Base-by-base conservation (phyloP, 1,140 invertebrate species). In the Dufourea novaeangliae region DNA sequence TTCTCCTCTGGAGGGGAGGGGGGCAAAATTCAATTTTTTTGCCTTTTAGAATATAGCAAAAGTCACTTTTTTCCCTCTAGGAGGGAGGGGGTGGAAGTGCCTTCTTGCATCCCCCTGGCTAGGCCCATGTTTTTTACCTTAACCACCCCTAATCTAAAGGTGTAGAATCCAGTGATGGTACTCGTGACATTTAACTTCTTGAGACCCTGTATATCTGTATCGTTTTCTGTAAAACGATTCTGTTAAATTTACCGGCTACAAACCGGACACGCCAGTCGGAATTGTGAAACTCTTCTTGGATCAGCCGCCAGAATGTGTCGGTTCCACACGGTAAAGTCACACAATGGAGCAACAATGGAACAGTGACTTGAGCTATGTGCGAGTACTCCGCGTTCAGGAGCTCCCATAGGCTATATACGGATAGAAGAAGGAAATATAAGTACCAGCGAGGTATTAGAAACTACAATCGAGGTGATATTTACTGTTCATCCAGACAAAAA, bases 271-370 rank as follows among this genome's bases (percentile, higher is more conserved):
- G 95, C 97, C 98, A 98, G 90, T 99, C 97, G 17, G 94, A 93
- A 86, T 95, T 96, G 83, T 98, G 97, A 93, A 99, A 99, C 88
- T 98, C 97, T 85, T 97, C 95, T 88, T 99, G 97, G 62, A 99
- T 95, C 20, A 98, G 94, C 81, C 96, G 95, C 97, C 98, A 99
- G 88, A 99, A 98, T 20, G 98, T 96, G 88, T 99, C 98, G 0
- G 96, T 96, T 10, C 98, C 99, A 79, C 95, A 96, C 0, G 97
- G 96, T 59, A 99, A 93, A 0, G 98, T 98, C 41, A 99, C 95
- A 88, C 97, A 98, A 92, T 99, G 98, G 50, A 99, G 93, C 68
- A 99, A 92, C 46, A 99, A 93, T 0, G 98, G 98, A 17, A 98
- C 98, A 52, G 95, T 94, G 61, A 97, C 95, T 90, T 97, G 96